These are phyloP conservation scores for Castor canadensis DNA, from an alignment of 2,113 vertebrate species.

Conservation along the genomic window DNA sequence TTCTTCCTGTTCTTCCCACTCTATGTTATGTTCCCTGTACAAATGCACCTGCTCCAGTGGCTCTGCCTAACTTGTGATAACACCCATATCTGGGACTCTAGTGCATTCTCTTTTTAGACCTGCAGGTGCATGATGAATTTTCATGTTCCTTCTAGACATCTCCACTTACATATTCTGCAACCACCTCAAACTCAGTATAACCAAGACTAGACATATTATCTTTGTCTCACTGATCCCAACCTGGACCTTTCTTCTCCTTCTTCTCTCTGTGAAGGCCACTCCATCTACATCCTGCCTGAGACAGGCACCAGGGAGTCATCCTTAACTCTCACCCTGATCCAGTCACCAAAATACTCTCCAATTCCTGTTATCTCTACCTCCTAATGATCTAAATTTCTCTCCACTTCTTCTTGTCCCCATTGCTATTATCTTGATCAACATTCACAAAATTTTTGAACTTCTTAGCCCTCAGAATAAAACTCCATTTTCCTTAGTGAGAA, in stretches of 20 bases:
- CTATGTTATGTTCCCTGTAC: neutral
- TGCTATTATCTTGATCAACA: neutral
- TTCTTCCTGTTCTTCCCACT: constrained; percentile 8
- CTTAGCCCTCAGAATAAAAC: neutral
- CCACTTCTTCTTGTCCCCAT: neutral
- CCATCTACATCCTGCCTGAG: neutral
- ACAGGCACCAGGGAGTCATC: neutral
- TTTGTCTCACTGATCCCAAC: neutral
- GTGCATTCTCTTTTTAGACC: neutral
- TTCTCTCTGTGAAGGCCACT: neutral
- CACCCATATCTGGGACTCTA: neutral
- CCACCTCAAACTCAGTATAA: neutral
- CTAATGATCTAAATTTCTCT: neutral
- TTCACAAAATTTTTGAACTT: neutral
- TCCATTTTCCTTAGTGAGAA: neutral
- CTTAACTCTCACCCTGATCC: neutral
- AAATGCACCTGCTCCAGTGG: neutral
- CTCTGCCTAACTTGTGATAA: neutral
- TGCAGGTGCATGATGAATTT: neutral
- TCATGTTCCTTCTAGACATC: neutral
- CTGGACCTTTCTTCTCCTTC: neutral
- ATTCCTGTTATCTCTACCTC: neutral
- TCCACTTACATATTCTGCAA: neutral
- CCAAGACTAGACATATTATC: neutral
- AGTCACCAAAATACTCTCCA: neutral